These are phyloP conservation scores for Nudaria mundana DNA, from an alignment of 2,888 invertebrate species.

Conservation along the genomic window DNA sequence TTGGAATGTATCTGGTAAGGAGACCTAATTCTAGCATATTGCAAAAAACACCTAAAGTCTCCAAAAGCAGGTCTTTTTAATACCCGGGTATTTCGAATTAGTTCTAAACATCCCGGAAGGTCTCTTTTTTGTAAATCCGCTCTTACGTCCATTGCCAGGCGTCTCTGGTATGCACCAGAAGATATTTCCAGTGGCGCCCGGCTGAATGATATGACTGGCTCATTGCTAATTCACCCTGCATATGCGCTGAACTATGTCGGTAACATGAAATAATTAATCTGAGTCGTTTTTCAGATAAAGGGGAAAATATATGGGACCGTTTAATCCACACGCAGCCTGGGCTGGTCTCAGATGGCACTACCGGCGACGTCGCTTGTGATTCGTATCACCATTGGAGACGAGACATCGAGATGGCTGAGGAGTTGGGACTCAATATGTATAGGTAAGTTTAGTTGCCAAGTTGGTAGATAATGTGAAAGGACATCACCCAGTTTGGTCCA, in stretches of 20 bases:
- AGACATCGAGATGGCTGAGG: slow-evolving; percentile 78
- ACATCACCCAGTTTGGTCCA: too few species aligned
- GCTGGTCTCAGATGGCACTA: background rate
- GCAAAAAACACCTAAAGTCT: too few species aligned
- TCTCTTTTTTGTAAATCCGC: background rate
- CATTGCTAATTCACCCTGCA: too few species aligned
- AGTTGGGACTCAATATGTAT: slow-evolving; percentile 75
- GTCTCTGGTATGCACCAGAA: too few species aligned
- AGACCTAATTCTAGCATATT: too few species aligned
- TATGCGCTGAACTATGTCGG: too few species aligned
- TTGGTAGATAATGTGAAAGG: background rate
- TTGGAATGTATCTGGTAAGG: slow-evolving; percentile 15
- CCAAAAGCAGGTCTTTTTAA: too few species aligned
- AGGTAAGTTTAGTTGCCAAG: slow-evolving; percentile 24
- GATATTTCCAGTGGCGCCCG: too few species aligned
- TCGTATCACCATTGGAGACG: slow-evolving; percentile 81
- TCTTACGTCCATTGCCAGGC: too few species aligned
- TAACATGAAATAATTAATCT: too few species aligned
- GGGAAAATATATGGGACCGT: slow-evolving; percentile 11
- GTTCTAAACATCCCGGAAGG: background rate
- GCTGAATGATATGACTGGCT: too few species aligned
- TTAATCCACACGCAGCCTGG: slow-evolving; percentile 4
- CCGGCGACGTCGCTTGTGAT: slow-evolving; percentile 83
- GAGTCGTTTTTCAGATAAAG: slow-evolving; percentile 15
- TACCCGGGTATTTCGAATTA: too few species aligned